Base-by-base conservation (phyloP, 2,888 invertebrate species). In the Thelaira solivaga region DNA sequence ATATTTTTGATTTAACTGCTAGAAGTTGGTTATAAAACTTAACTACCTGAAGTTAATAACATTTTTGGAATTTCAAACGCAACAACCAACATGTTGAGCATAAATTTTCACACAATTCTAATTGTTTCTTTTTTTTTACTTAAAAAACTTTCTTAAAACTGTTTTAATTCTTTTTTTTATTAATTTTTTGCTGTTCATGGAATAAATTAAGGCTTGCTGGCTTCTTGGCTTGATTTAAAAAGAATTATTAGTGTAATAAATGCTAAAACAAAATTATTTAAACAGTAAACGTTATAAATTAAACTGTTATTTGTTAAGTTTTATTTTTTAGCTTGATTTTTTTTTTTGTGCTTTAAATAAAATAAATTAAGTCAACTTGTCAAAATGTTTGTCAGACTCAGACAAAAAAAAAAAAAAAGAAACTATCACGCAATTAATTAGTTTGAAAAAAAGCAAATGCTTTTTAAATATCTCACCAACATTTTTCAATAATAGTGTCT, bases 31-130 rank as follows among this genome's bases (percentile, higher is more conserved):
- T 55, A 45, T 36, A 43, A 41, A 39, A 29, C 61, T 4, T 24
- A 24, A 61, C n/a, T 6, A 53, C 39, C 47, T 72, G 22, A 47
- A 55, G 62, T 53, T 29, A 39, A 55, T 64, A 57, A 55, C 43
- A 57, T 57, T 49, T 59, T 59, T 43, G 3, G 59, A 65, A 73
- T 59, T 51, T 65, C 45, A 59, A 59, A 67, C 36, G 43, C 41
- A 41, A n/a, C n/a, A n/a, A n/a, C n/a, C n/a, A n/a, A 57, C 34
- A 45, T 72, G 72, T 55, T 64, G 8, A 45, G 36, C 65, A 65
- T 34, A 72, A 18, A 65, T 72, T 67, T 77, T 72, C 72, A 72
- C 55, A 77, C 61, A 77, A 62, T 53, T 34, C 8, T 16, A n/a
- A n/a, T n/a, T n/a, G n/a, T 29, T 26, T 18, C 20, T 34, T 10